Evolutionary conservation across 2,797 vertebrate species (phyloP), one percentile per base, ranked within the genome.

Genomic region (Peromyscus nudipes): DNA sequence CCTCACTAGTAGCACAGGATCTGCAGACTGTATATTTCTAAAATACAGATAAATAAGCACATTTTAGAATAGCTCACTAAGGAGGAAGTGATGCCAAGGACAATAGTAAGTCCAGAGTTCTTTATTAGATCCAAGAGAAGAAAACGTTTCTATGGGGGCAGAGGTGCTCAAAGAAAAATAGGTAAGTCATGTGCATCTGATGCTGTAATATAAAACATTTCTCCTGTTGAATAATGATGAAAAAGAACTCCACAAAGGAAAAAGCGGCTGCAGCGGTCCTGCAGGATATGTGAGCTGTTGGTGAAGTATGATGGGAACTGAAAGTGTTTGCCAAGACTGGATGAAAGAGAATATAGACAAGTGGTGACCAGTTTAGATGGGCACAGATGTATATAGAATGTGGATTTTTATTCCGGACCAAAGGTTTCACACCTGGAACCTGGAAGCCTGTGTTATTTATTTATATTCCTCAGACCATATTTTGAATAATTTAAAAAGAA

Each of bases 401-500:
- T 65, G 27, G 34, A 49, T 14, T 82, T 88, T 89, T 81, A 86
- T 43, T 43, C 55, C 27, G 71, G n/a, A 89, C 65, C 60, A 84
- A 89, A 87, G 23, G 0, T 46, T 91, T 23, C 4, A 16, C 17
- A 92, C 21, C 76, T 91, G 55, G 57, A 79, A 82, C 62, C 37
- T 81, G 6, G 4, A 73, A 40, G 40, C 25, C 67, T 27, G 27
- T 73, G 64, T n/a, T 46, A 31, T 37, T n/a, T 69, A 52, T 69
- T 83, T 46, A 71, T 49, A 71, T 75, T 60, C 89, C 4, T 31
- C 40, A 86, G 65, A 9, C 5, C 3, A 52, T 25, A 82, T 86
- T 93, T 88, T 82, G 84, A 94, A 85, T 62, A 55, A 89, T 57
- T 94, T 92, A 25, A 77, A 77, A 19, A 76, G 64, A 31, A 57